Conservation (phyloP, 2,797 vertebrate species). For the Poeciliopsis gracilis region DNA sequence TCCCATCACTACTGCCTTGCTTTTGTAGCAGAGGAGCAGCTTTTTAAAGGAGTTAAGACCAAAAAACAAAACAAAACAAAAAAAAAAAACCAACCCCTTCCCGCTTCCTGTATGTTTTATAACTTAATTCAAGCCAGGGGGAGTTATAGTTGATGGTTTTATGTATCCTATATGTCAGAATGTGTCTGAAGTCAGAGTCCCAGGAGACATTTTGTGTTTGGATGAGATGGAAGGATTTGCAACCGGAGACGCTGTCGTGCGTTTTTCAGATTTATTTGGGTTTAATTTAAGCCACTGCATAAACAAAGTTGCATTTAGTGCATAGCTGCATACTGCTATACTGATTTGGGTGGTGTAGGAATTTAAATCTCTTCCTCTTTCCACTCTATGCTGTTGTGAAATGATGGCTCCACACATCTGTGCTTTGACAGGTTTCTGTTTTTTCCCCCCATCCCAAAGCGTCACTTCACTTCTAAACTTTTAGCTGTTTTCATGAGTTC, state of each 20-base stretch:
- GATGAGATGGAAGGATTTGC: slow-evolving; percentile 7
- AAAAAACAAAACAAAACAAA: not conserved
- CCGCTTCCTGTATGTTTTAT: not conserved
- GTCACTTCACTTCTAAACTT: not conserved
- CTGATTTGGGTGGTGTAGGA: slow-evolving; percentile 3
- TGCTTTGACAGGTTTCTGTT: not conserved
- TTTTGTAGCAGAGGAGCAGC: slow-evolving; percentile 11
- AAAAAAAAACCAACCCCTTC: not conserved
- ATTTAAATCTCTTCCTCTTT: slow-evolving; percentile 5
- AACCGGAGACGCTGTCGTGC: slow-evolving; percentile 5
- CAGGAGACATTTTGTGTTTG: slow-evolving; percentile 6
- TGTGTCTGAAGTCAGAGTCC: not conserved
- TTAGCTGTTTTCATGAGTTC: not conserved
- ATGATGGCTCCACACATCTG: not conserved
- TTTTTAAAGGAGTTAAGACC: not conserved
- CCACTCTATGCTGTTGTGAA: slow-evolving; percentile 1
- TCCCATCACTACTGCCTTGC: slow-evolving; percentile 8
- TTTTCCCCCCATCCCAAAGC: not conserved
- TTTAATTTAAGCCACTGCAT: slow-evolving; percentile 14
- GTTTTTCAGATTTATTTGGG: slow-evolving; percentile 18
- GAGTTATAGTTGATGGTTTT: not conserved
- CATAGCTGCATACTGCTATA: not conserved
- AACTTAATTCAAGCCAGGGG: not conserved
- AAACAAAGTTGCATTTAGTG: slow-evolving; percentile 16
- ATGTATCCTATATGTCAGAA: not conserved